Evolutionary conservation across 1,140 invertebrate genomes (phyloP).

Genomic region (Sarcophaga bullata): DNA sequence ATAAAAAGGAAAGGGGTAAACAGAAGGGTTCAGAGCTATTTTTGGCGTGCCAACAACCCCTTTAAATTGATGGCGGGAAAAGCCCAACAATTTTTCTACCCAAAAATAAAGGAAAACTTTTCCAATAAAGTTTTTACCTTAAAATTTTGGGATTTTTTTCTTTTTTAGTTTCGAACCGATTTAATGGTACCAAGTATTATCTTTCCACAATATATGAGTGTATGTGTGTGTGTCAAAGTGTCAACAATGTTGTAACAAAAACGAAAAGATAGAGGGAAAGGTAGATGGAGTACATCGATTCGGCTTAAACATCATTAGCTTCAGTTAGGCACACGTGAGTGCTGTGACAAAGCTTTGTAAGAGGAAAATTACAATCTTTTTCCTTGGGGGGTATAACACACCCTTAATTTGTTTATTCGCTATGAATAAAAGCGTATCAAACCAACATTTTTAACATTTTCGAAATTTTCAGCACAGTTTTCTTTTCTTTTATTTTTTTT

Average conservation of each 20-base stretch:
- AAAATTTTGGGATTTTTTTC: background rate
- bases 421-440: background rate
- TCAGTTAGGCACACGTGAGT: slow-evolving; percentile 8
- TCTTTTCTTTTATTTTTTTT: background rate
- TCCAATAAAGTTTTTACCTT: slow-evolving; percentile 13
- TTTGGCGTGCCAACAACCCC: no score
- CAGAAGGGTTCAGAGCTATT: no score
- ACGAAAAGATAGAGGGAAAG: background rate
- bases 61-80: no score
- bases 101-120: slow-evolving; percentile 7
- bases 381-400: background rate
- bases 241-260: no score
- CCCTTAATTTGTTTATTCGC: background rate
- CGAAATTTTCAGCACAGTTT: background rate
- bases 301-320: background rate
- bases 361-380: background rate
- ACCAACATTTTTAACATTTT: background rate
- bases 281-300: background rate
- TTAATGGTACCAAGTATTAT: background rate
- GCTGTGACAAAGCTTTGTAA: background rate
- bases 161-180: background rate
- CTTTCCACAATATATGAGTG: background rate
- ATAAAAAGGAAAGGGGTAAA: no score
- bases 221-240: no score
- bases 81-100: background rate